Conservation (phyloP, 2,888 invertebrate species). For the Carabus problematicus region DNA sequence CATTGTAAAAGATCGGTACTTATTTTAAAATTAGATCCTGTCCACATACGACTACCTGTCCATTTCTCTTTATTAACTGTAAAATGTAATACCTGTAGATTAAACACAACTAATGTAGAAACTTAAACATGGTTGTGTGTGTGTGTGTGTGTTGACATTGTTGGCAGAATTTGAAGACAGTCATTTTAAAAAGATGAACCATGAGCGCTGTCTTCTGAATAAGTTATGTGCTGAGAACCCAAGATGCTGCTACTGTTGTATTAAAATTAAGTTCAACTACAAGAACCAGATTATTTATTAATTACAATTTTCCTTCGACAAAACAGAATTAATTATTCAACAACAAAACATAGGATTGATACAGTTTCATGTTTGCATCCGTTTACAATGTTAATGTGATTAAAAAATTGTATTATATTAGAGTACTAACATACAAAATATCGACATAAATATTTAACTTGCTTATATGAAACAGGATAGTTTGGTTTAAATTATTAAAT, state of each 20-base stretch:
- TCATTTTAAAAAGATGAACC: slow-evolving; percentile 36
- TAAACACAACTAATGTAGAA: no score
- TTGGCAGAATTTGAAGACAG: neutral
- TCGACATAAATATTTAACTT: slow-evolving; percentile 14
- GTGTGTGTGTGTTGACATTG: no score
- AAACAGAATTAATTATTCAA: slow-evolving; percentile 41
- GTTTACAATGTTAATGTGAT: slow-evolving; percentile 16
- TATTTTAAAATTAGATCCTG: no score
- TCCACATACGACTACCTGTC: no score
- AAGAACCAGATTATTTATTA: slow-evolving; percentile 36
- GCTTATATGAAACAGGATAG: slow-evolving; percentile 17
- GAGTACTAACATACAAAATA: slow-evolving; percentile 16
- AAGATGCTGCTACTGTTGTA: slow-evolving; percentile 17
- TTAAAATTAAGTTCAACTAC: slow-evolving; percentile 18
- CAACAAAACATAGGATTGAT: slow-evolving; percentile 36
- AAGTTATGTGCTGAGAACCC: slow-evolving; percentile 27
- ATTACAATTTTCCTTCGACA: slow-evolving; percentile 37
- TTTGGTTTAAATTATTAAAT: neutral
- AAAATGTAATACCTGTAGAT: no score
- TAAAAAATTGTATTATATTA: slow-evolving; percentile 38
- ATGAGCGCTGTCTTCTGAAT: slow-evolving; percentile 27
- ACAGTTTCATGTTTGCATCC: slow-evolving; percentile 10
- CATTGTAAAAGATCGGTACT: no score
- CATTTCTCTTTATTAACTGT: no score
- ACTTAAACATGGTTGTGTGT: no score